Evolutionary conservation across 1,140 invertebrate species (phyloP), one percentile per base, ranked within the genome.

Genomic region (Parapsyche elsis): DNA sequence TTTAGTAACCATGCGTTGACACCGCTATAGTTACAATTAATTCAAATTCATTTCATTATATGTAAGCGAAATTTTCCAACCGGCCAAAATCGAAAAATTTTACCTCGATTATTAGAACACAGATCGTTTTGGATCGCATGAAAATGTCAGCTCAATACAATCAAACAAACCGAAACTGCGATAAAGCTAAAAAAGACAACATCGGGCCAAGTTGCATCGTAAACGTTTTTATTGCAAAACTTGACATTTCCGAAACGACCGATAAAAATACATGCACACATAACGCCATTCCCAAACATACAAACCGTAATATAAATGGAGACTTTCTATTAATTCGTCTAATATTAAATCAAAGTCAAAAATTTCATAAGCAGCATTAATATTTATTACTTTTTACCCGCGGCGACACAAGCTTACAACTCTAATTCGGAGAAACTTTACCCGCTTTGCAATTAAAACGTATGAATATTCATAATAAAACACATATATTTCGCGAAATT

Each of bases 391-490:
- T 67, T 67, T 67, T 67, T 67, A 23, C 23, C n/a, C 0, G 64
- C 64, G 14, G 24, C 64, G 21, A 24, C 9, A 61, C 23, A 26
- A 30, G 23, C 24, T 67, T 67, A 67, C 64, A 67, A 67, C 64
- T 30, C 64, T 30, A 67, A 24, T 30, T 67, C 24, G 23, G 23
- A 21, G 26, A 67, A 67, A 67, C 64, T 67, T 67, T 67, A 26
- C 21, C 24, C 64, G 19, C 9, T 24, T 26, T 9, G 64, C 64
- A 67, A 67, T 67, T 67, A 67, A 67, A 67, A 26, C 64, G 64
- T 67, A 67, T 67, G 64, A 67, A 67, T 67, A 67, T 67, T 67
- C 24, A 67, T 67, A 67, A 67, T 67, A 67, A 67, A 26, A 67
- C 64, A 67, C 10, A 53, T 14, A 53, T 16, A 53, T 53, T 53